Percentiles rank a stretch among this genome's conserved stretches.
Evolutionary conservation across 2,797 vertebrate genomes (phyloP).

Genomic region (Holocentrus rufus): DNA sequence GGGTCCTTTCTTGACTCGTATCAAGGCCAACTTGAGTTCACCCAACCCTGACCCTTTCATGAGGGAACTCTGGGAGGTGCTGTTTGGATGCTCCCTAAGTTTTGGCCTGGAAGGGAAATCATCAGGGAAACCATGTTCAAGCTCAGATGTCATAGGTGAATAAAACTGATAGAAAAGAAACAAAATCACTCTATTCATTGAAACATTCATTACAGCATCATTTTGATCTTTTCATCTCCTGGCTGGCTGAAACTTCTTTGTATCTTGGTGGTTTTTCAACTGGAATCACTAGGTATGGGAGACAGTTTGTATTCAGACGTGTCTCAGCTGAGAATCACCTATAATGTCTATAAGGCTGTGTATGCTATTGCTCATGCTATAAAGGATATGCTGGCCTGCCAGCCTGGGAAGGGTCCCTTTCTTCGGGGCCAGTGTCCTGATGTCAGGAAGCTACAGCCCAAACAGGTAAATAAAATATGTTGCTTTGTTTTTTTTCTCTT

Average conservation of each 20-base stretch:
- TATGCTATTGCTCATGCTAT: slow-evolving; percentile 80
- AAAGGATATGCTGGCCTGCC: slow-evolving; percentile 63
- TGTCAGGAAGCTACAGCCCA: slow-evolving; percentile 51
- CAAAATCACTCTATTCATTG: neutral
- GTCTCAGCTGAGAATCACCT: slow-evolving; percentile 85
- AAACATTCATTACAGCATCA: neutral
- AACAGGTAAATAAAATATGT: slow-evolving; percentile 50
- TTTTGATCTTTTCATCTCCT: neutral
- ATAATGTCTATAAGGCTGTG: slow-evolving; percentile 86
- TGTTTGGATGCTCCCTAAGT: slow-evolving; percentile 64
- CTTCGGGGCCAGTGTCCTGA: slow-evolving; percentile 51
- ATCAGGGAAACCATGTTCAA: slow-evolving; percentile 51
- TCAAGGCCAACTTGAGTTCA: slow-evolving; percentile 32
- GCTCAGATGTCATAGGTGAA: slow-evolving; percentile 56
- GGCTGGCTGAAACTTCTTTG: too few relatives aligned
- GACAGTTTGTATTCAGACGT: slow-evolving; percentile 80
- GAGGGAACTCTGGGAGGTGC: slow-evolving; percentile 66
- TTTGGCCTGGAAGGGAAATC: slow-evolving; percentile 10
- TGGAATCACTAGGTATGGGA: slow-evolving; percentile 7
- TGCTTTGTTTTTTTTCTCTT: too few relatives aligned
- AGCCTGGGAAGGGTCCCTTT: slow-evolving; percentile 58
- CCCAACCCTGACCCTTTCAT: slow-evolving; percentile 60
- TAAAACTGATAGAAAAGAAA: neutral
- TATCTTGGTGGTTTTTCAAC: too few relatives aligned
- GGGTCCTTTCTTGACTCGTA: slow-evolving; percentile 56